Percentiles rank a stretch among this genome's conserved stretches.
phyloP scores from a whole-genome alignment of 2,113 vertebrate genomes.

The Daboia siamensis region DNA sequence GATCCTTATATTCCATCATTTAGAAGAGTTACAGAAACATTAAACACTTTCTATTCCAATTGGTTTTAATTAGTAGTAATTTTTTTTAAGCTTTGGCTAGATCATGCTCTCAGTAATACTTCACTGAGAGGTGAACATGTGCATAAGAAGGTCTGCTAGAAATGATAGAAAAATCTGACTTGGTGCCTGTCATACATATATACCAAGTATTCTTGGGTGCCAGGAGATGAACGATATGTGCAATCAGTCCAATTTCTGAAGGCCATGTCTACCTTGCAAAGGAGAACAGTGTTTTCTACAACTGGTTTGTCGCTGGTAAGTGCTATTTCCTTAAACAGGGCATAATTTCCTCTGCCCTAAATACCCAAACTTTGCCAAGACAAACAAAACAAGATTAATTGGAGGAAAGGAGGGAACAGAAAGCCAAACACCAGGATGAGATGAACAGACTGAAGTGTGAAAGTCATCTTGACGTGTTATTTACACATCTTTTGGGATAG shows the following conservation, averaged over 20 bases:
- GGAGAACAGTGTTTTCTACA: background rate
- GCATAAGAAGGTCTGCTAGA: background rate
- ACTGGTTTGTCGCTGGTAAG: background rate
- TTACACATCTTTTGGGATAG: background rate
- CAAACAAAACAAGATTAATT: background rate
- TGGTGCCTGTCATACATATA: background rate
- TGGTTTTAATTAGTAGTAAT: background rate
- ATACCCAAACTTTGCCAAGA: background rate
- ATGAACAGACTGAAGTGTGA: slow-evolving; percentile 8
- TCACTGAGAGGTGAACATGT: background rate
- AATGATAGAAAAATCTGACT: background rate
- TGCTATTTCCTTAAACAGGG: slow-evolving; percentile 38
- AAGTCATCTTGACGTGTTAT: background rate
- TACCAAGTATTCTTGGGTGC: background rate
- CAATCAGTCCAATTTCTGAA: background rate
- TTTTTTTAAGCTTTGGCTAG: background rate
- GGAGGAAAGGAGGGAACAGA: background rate
- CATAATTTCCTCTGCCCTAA: slow-evolving; percentile 16
- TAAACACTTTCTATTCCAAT: background rate
- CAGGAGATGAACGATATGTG: background rate
- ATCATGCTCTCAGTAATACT: background rate
- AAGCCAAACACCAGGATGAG: background rate
- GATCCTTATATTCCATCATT: background rate
- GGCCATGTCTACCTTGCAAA: background rate
- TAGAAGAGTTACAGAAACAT: background rate